Conservation (phyloP, 2,888 invertebrate genomes). For the Sycophila texana region DNA sequence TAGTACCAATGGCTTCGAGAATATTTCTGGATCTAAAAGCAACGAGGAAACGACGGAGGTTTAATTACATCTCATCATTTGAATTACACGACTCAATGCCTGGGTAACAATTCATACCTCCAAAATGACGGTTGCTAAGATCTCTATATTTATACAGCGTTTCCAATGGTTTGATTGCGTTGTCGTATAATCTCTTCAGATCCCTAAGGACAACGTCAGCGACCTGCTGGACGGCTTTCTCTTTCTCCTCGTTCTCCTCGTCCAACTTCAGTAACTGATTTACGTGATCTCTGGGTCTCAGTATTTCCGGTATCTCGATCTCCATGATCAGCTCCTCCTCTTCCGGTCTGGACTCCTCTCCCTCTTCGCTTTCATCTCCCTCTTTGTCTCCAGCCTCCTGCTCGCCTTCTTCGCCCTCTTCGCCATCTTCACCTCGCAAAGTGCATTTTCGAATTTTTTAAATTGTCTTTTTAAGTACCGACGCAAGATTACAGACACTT, state of each 20-base stretch:
- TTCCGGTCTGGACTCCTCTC: slow-evolving; percentile 69
- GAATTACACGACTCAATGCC: not conserved
- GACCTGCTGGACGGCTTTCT: slow-evolving; percentile 83
- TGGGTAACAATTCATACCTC: slow-evolving; percentile 75
- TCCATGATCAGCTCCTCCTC: slow-evolving; percentile 81
- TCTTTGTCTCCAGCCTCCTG: slow-evolving; percentile 4
- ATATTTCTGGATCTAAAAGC: slow-evolving; percentile 89
- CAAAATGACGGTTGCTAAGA: slow-evolving; percentile 92
- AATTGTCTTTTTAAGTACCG: not conserved
- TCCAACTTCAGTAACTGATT: slow-evolving; percentile 87
- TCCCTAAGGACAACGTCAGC: slow-evolving; percentile 89
- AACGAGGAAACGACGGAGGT: slow-evolving; percentile 14
- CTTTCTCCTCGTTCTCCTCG: slow-evolving; percentile 84
- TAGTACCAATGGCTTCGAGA: slow-evolving; percentile 93
- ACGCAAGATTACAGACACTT: not conserved
- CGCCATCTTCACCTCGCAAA: slow-evolving; percentile 14
- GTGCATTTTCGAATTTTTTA: not conserved
- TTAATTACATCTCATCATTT: not conserved
- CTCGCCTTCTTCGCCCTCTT: slow-evolving; percentile 12
- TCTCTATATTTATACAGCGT: slow-evolving; percentile 93
- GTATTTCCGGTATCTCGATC: slow-evolving; percentile 85
- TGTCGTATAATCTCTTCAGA: slow-evolving; percentile 90
- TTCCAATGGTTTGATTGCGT: slow-evolving; percentile 92
- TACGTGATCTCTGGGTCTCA: slow-evolving; percentile 88
- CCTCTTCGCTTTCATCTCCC: slow-evolving; percentile 57